A percentile compares a stretch with the other conserved stretches of the same genome.
These are phyloP conservation scores for Oscheius sp. DNA, from an alignment of 1,140 invertebrate genomes.

Conservation along the genomic window DNA sequence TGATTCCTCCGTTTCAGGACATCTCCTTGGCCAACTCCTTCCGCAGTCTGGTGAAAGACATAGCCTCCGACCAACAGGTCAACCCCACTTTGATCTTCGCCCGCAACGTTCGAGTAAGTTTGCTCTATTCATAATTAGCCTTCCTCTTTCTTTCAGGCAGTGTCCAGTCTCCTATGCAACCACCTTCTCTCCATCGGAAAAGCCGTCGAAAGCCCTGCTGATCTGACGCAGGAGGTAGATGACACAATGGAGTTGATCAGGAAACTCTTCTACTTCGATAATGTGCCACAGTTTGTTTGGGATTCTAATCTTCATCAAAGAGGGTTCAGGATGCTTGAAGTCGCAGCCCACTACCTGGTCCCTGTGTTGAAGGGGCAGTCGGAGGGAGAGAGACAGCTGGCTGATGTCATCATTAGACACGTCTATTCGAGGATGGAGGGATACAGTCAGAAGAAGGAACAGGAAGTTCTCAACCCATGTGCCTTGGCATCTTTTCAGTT, in stretches of 20 bases:
- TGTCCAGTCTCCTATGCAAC: background rate
- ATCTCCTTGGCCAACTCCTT: no score
- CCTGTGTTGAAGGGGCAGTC: no score
- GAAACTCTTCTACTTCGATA: conserved; percentile 5
- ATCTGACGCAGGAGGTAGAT: background rate
- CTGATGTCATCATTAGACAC: no score
- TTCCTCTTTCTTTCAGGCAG: conserved; percentile 2
- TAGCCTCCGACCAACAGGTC: background rate
- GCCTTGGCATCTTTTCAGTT: no score
- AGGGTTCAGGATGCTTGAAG: conserved; percentile 10
- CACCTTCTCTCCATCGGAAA: background rate
- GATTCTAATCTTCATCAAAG: background rate
- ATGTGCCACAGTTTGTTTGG: background rate
- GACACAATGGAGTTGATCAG: background rate
- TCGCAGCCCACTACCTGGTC: background rate
- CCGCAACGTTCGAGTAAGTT: background rate
- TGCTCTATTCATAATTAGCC: no score
- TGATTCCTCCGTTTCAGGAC: no score
- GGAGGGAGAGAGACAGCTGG: no score
- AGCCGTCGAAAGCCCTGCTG: background rate
- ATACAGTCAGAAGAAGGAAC: no score
- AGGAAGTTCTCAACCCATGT: no score
- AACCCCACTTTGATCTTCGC: background rate
- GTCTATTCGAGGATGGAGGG: no score
- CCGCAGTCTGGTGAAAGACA: background rate